Base-by-base conservation (phyloP, 2,113 vertebrate genomes). In the Nettapus auritus region DNA sequence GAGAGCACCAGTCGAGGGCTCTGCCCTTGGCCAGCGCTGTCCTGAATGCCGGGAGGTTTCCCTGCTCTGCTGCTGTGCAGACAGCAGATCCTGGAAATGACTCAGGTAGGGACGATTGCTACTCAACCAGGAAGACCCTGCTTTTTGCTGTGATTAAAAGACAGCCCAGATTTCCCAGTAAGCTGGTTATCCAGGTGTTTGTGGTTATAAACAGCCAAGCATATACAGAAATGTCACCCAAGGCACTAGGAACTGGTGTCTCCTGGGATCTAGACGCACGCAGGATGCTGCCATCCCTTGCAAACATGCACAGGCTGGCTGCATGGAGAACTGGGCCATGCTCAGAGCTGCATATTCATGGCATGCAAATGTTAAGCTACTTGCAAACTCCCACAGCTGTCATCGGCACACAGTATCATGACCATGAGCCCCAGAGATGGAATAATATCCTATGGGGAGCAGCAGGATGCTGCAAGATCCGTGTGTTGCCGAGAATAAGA, bases 301-400 rank as follows among this genome's bases (percentile, higher is more conserved):
- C 86, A 92, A 82, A 87, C 77, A 29, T 28, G 66, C 46, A 66
- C 53, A 82, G 66, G 59, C 89, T 93, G 82, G 69, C 88, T 96
- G 57, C 81, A 63, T 52, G 63, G 81, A 90, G 94, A 96, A 95
- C 36, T 93, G 86, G 92, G 92, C 96, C 84, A 89, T 89, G 69
- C 78, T 92, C 92, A 92, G 81, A 90, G 74, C 86, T 92, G 62
- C 90, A 92, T 97, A 93, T 95, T 95, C 93, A 96, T 94, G 70
- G 69, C 40, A 96, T 96, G 96, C 90, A 93, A 97, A 96, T 96
- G 17, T 50, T 82, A 57, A 73, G 46, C 92, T 92, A 31, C 67
- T 95, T 93, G 77, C 81, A 94, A 85, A 77, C 62, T 95, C 93
- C 78, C 96, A 82, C 81, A 93, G 93, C 86, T 97, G 77, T 84